Evolutionary conservation across 2,113 vertebrate species (phyloP).

Genomic region (Rhinopithecus roxellana): DNA sequence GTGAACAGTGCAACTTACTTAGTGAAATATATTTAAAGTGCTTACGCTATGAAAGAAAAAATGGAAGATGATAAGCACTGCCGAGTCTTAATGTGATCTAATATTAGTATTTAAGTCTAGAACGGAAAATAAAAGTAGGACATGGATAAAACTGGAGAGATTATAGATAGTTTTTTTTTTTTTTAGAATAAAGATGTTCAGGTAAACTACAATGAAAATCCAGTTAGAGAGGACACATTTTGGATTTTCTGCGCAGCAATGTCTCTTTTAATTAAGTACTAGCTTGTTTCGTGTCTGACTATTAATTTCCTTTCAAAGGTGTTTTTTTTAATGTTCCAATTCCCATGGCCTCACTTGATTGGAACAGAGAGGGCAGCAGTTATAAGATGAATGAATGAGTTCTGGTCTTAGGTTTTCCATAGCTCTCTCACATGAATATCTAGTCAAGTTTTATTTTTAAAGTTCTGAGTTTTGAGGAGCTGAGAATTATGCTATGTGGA

Average conservation of each 20-base stretch:
- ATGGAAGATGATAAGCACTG: neutral
- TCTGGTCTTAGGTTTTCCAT: neutral
- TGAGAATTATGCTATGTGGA: neutral
- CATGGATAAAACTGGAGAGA: neutral
- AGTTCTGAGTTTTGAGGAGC: neutral
- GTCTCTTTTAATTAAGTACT: neutral
- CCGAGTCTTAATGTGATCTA: neutral
- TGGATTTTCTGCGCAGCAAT: neutral
- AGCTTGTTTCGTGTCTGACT: neutral
- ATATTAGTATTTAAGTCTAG: neutral
- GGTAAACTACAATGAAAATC: neutral
- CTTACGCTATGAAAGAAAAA: neutral
- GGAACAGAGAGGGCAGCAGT: neutral
- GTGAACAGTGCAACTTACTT: neutral
- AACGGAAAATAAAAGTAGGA: neutral
- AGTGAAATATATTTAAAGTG: neutral
- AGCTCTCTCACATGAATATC: neutral
- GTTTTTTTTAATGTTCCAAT: too few species aligned
- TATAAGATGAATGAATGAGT: neutral
- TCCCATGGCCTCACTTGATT: neutral
- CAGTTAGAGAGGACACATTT: neutral
- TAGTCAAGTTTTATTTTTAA: neutral
- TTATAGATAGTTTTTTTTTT: neutral
- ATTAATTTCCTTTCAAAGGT: neutral
- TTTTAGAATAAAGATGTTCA: neutral